These are phyloP conservation scores for Theodoxus fluviatilis DNA, from an alignment of 2,888 invertebrate species.

Conservation along the genomic window DNA sequence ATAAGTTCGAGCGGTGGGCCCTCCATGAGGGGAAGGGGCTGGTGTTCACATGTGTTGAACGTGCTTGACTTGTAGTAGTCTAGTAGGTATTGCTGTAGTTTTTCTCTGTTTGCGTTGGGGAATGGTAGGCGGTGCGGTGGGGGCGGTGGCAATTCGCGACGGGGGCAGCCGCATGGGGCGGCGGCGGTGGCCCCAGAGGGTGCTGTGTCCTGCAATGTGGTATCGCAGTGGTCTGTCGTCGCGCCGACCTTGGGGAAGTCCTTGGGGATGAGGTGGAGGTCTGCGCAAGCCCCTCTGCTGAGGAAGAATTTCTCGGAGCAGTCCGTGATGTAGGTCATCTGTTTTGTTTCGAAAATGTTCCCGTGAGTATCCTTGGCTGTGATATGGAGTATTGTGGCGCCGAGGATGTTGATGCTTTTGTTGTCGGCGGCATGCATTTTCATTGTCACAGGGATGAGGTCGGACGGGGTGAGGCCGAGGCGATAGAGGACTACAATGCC, in stretches of 20 bases:
- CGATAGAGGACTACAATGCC: slow-evolving; percentile 36
- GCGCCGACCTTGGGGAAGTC: slow-evolving; percentile 33
- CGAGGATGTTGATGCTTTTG: slow-evolving; percentile 41
- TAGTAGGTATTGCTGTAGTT: slow-evolving; percentile 36
- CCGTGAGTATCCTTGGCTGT: slow-evolving; percentile 26
- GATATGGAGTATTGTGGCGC: slow-evolving; percentile 40
- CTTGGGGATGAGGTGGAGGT: slow-evolving; percentile 37
- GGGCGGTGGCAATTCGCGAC: slow-evolving; percentile 31
- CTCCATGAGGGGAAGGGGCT: slow-evolving; percentile 38
- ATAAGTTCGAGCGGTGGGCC: slow-evolving; percentile 40
- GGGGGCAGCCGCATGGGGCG: slow-evolving; percentile 27
- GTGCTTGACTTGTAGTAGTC: slow-evolving; percentile 41
- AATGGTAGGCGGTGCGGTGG: slow-evolving; percentile 35
- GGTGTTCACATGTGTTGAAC: slow-evolving; percentile 47
- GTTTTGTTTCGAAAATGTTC: slow-evolving; percentile 33
- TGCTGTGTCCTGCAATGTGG: no score
- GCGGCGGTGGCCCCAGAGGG: slow-evolving; percentile 16
- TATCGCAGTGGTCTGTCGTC: no score
- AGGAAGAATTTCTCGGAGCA: slow-evolving; percentile 41
- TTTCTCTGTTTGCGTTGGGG: slow-evolving; percentile 34
- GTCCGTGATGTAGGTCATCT: slow-evolving; percentile 45
- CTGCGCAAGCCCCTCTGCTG: slow-evolving; percentile 40
- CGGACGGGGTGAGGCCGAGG: slow-evolving; percentile 35
- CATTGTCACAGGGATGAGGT: slow-evolving; percentile 47
- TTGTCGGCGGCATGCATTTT: slow-evolving; percentile 45